Evolutionary conservation across 2,797 vertebrate genomes (phyloP).

Genomic region (Gorsachius magnificus): DNA sequence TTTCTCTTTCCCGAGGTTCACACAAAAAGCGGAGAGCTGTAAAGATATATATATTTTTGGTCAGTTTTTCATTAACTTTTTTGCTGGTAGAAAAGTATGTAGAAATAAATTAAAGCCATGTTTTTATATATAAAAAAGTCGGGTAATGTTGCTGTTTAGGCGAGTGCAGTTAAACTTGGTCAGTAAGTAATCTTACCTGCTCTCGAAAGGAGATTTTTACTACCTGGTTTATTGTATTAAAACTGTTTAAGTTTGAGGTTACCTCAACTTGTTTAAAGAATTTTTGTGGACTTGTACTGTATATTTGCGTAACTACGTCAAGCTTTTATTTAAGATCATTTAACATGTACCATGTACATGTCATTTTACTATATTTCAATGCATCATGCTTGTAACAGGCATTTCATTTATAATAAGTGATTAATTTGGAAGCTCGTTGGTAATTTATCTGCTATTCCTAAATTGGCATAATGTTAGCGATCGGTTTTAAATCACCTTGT

Average conservation of each 20-base stretch:
- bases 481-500: conserved; percentile 74
- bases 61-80: conserved; percentile 79
- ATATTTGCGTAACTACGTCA: conserved; percentile 82
- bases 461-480: conserved; percentile 71
- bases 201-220: conserved; percentile 74
- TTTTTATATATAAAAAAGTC: conserved; percentile 79
- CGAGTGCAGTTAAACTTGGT: conserved; percentile 75
- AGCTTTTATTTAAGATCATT: conserved; percentile 86
- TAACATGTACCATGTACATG: conserved; percentile 84
- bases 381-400: conserved; percentile 89
- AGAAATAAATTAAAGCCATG: conserved; percentile 85
- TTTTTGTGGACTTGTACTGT: conserved; percentile 81
- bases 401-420: conserved; percentile 79
- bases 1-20: conserved; percentile 66
- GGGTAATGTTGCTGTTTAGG: conserved; percentile 78
- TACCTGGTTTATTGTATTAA: conserved; percentile 80
- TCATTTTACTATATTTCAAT: conserved; percentile 82
- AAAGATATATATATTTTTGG: conserved; percentile 79
- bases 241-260: conserved; percentile 80
- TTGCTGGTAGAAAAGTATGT: conserved; percentile 78
- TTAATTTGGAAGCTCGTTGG: conserved; percentile 76
- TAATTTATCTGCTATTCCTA: conserved; percentile 79
- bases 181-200: conserved; percentile 70
- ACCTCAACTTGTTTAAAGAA: conserved; percentile 82
- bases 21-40: conserved; percentile 74